These are phyloP conservation scores for Tetramorium alpestre DNA, from an alignment of 1,140 invertebrate genomes.

Conservation along the genomic window DNA sequence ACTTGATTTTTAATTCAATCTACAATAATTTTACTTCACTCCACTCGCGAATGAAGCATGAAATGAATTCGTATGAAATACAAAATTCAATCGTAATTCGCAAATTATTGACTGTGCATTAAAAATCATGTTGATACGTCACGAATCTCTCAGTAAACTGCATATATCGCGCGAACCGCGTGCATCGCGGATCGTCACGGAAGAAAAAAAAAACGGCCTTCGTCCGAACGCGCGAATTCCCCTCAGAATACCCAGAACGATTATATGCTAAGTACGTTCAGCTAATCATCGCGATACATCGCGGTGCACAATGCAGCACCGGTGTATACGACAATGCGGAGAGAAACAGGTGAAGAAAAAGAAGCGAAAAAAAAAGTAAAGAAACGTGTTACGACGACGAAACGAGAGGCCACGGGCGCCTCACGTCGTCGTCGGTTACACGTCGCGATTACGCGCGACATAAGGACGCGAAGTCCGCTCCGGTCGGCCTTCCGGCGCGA, in stretches of 20 bases:
- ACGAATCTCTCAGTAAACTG: neutral
- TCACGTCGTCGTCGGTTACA: constrained; percentile 20
- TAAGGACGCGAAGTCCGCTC: constrained; percentile 11
- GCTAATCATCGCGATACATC: constrained; percentile 14
- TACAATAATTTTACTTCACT: neutral
- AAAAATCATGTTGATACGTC: neutral
- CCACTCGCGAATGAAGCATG: neutral
- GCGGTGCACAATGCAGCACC: neutral
- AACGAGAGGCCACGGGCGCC: constrained; percentile 40
- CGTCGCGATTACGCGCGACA: neutral
- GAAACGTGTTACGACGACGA: neutral
- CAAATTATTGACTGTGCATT: neutral
- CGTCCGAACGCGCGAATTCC: neutral
- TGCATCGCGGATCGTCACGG: too few species aligned
- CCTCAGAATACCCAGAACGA: neutral
- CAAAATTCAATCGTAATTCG: neutral
- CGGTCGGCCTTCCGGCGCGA: constrained; percentile 47
- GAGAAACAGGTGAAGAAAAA: neutral
- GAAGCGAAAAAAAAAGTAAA: neutral
- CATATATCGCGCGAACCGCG: neutral
- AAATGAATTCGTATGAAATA: neutral
- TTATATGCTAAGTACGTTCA: neutral
- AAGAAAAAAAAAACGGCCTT: neutral
- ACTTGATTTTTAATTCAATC: neutral
- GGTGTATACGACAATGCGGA: neutral